Percentiles rank a stretch among this genome's conserved stretches.
These are phyloP conservation scores for Recurvirostra avosetta DNA, from an alignment of 2,113 vertebrate species.

Conservation along the genomic window DNA sequence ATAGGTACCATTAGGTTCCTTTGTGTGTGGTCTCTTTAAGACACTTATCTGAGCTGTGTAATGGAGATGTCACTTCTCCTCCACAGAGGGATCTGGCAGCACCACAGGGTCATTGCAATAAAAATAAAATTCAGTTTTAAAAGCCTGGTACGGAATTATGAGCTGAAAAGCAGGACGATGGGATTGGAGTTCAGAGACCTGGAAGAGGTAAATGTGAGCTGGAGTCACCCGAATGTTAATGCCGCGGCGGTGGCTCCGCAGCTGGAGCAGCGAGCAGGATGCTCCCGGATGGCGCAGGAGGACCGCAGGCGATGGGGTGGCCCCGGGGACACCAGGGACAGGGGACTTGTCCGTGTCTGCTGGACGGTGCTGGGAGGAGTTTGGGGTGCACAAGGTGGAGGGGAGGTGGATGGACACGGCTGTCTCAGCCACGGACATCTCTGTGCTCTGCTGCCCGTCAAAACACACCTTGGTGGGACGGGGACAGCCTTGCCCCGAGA, in stretches of 20 bases:
- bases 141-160: not conserved
- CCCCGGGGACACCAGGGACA: not conserved
- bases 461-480: not conserved
- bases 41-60: constrained; percentile 55
- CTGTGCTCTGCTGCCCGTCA: not conserved
- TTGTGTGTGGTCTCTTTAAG: constrained; percentile 64
- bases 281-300: not conserved
- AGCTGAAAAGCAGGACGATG: not conserved
- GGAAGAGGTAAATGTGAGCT: not conserved
- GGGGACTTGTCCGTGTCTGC: not conserved
- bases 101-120: constrained; percentile 27
- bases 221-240: not conserved
- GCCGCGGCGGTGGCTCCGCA: not conserved
- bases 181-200: not conserved
- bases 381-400: not conserved
- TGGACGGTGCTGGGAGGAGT: not conserved
- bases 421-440: not conserved
- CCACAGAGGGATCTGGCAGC: constrained; percentile 17
- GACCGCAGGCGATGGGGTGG: fast-evolving
- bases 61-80: constrained; percentile 64
- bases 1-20: constrained; percentile 63
- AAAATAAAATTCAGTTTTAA: constrained; percentile 52
- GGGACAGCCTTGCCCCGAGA: not conserved
- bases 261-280: not conserved
- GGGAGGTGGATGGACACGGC: not conserved